A percentile compares a stretch with the other conserved stretches of the same genome.
These are phyloP conservation scores for Sebastes taczanowskii DNA, from an alignment of 2,797 vertebrate genomes.

Conservation along the genomic window DNA sequence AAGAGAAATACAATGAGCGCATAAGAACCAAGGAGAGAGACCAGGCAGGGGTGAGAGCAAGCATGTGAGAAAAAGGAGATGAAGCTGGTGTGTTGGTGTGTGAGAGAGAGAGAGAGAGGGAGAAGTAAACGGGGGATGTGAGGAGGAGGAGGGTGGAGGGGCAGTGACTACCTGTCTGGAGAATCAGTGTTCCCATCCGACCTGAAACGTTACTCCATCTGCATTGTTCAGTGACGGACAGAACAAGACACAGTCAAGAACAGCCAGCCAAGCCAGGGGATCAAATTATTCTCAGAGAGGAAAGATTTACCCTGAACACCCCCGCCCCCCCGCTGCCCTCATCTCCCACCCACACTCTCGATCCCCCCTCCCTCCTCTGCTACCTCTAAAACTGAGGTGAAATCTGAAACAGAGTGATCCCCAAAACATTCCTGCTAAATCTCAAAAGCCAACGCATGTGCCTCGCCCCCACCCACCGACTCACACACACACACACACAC, in stretches of 20 bases:
- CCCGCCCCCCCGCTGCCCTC: not conserved
- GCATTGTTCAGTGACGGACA: conserved; percentile 88
- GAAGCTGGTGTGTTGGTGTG: conserved; percentile 3
- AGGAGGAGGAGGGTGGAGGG: conserved; percentile 11
- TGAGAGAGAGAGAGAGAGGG: not conserved
- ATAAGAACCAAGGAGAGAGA: conserved; percentile 25
- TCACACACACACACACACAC: not conserved
- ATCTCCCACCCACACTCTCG: conserved; percentile 42
- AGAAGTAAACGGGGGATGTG: conserved; percentile 26
- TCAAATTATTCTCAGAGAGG: conserved; percentile 79
- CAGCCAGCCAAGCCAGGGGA: conserved; percentile 73
- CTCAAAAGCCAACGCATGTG: conserved; percentile 70
- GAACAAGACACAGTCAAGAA: conserved; percentile 82
- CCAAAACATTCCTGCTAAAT: conserved; percentile 80
- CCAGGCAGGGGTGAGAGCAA: conserved; percentile 27
- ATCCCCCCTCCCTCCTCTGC: conserved; percentile 10
- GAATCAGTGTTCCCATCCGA: conserved; percentile 84
- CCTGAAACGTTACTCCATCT: conserved; percentile 89
- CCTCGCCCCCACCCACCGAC: not conserved
- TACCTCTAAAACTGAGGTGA: conserved; percentile 56
- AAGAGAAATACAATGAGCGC: conserved; percentile 49
- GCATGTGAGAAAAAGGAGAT: conserved; percentile 39
- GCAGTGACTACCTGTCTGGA: conserved; percentile 77
- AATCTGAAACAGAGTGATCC: conserved; percentile 73
- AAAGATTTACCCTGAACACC: conserved; percentile 73